These are phyloP conservation scores for Papilio protenor DNA, from an alignment of 2,888 invertebrate species.

Conservation along the genomic window DNA sequence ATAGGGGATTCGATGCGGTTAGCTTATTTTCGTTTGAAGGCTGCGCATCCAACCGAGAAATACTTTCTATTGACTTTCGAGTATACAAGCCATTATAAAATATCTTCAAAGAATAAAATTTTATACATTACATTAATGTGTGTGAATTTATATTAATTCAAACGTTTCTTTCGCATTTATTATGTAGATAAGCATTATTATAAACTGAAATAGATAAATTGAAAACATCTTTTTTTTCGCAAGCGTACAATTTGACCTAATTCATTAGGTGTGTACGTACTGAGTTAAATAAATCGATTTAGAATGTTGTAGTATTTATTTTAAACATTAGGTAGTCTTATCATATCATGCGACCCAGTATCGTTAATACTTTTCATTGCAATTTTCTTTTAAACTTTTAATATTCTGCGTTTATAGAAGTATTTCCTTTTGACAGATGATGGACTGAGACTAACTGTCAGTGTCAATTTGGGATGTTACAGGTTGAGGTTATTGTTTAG, in stretches of 20 bases:
- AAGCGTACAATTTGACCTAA: neutral
- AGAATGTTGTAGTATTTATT: neutral
- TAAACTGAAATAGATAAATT: constrained; percentile 5
- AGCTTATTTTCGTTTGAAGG: neutral
- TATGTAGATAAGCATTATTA: constrained; percentile 1
- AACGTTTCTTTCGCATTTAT: constrained; percentile 4
- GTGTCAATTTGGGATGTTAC: constrained; percentile 10
- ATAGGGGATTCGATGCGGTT: too few species aligned
- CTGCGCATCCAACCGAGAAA: neutral
- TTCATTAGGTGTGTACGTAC: neutral
- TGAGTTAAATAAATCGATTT: neutral
- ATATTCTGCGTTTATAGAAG: neutral
- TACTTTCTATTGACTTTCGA: neutral
- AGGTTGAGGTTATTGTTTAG: constrained; percentile 20
- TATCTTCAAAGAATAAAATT: neutral
- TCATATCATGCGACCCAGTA: too few species aligned
- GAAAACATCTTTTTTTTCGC: neutral
- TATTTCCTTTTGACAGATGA: neutral
- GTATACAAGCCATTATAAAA: neutral
- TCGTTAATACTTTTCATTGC: neutral
- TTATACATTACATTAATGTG: neutral
- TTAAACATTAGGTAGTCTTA: neutral
- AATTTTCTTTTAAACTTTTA: neutral
- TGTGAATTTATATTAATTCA: neutral
- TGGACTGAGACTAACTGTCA: neutral